A percentile compares a stretch with the other conserved stretches of the same genome.
These are phyloP conservation scores for Oreotragus oreotragus DNA, from an alignment of 2,113 vertebrate species.

Conservation along the genomic window DNA sequence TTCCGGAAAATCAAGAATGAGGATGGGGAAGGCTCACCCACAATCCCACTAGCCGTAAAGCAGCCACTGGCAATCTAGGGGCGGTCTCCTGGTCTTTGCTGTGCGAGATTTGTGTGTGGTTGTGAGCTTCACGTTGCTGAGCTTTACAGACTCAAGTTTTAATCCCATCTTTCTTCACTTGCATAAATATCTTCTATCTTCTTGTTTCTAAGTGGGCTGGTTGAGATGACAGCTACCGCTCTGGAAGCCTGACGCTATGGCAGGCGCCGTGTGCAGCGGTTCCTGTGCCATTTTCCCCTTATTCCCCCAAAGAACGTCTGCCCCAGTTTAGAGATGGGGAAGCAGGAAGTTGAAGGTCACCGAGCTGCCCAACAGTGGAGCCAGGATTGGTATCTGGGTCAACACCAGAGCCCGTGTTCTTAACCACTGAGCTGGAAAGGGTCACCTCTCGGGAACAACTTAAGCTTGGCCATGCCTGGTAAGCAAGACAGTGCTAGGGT, in stretches of 20 bases:
- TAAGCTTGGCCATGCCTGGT: background rate
- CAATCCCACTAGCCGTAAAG: background rate
- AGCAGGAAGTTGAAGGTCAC: background rate
- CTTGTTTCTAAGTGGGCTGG: background rate
- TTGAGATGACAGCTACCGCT: background rate
- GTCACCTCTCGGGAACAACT: background rate
- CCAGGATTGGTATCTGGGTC: background rate
- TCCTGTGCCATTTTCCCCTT: background rate
- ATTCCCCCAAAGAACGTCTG: background rate
- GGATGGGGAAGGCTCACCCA: background rate
- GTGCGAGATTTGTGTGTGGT: no score
- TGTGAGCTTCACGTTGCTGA: background rate
- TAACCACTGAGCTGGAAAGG: background rate
- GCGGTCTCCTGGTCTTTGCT: background rate
- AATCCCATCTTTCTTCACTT: conserved; percentile 2
- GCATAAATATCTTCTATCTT: background rate
- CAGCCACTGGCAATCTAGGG: background rate
- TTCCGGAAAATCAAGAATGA: background rate
- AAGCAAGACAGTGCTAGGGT: background rate
- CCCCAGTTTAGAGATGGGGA: background rate
- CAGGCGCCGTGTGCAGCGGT: background rate
- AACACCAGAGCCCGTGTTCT: background rate
- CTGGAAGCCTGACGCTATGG: background rate
- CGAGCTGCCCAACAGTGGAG: background rate
- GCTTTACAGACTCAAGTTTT: background rate